Conservation (phyloP, 1,140 invertebrate species). For the Sinonovacula constricta region DNA sequence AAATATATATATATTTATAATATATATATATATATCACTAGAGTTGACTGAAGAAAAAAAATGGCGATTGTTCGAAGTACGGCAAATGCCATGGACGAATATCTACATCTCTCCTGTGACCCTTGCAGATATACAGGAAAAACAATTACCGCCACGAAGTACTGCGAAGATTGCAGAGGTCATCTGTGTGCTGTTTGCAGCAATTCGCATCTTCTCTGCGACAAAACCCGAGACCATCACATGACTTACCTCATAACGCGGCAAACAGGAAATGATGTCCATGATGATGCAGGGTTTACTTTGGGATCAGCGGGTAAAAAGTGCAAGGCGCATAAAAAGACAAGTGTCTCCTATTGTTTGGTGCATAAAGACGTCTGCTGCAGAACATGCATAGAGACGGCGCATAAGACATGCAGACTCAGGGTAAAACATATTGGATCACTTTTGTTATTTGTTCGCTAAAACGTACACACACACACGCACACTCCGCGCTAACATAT, state of each 20-base stretch:
- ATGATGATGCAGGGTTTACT: not conserved
- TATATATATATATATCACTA: no score
- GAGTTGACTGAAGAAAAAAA: no score
- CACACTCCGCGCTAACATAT: no score
- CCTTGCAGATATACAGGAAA: slow-evolving; percentile 27
- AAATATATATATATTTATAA: no score
- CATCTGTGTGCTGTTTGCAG: slow-evolving; percentile 17
- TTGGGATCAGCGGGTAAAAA: slow-evolving; percentile 1
- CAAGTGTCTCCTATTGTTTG: slow-evolving; percentile 10
- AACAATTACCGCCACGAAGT: slow-evolving; percentile 22
- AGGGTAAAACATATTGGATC: no score
- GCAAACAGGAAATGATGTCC: not conserved
- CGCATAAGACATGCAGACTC: no score
- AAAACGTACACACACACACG: no score
- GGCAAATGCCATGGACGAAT: not conserved
- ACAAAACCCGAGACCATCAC: slow-evolving; percentile 21
- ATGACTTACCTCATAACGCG: slow-evolving; percentile 2
- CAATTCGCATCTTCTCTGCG: slow-evolving; percentile 1
- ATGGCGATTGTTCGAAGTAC: not conserved
- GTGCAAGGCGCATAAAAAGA: slow-evolving; percentile 16
- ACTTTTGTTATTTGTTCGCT: no score
- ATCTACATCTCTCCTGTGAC: slow-evolving; percentile 17
- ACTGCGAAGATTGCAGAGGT: slow-evolving; percentile 26
- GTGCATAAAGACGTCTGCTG: slow-evolving; percentile 19
- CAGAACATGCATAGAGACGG: slow-evolving; percentile 17